Base-by-base conservation (phyloP, 2,113 vertebrate species). In the Australoheros scitulus region DNA sequence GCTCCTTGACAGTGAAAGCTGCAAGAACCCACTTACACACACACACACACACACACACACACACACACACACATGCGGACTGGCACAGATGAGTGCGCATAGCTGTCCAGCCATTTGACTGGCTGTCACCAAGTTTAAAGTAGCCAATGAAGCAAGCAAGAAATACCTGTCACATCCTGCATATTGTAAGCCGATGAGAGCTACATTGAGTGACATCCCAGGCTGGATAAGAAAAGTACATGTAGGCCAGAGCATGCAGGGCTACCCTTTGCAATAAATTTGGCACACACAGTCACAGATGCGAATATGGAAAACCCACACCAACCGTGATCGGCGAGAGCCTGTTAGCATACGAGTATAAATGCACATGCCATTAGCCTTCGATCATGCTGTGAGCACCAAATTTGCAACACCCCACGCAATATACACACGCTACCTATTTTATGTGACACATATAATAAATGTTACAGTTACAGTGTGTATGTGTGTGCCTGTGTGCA, bases 41-140 rank as follows among this genome's bases (percentile, higher is more conserved):
- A 81, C 65, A 59, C 59, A 75, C 76, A 61, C 77, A 5, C 18
- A 58, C 60, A 47, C 64, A 82, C 84, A 61, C 79, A 78, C 74
- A 57, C 80, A 78, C 74, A 75, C 22, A 17, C 29, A 60, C 60
- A 72, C 24, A 41, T 38, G 5, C 43, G 3, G 43, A 18, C 72
- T 34, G 76, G 77, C 81, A 91, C 91, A 92, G 89, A 89, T 82
- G 89, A 92, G 85, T 86, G 87, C 89, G 5, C 81, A 36, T 55
- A 81, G 82, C 87, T 85, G 92, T 87, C 89, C 86, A 88, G 89
- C 84, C 82, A 84, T 91, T 92, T 91, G 89, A 92, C 90, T 82
- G 89, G 88, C 87, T 92, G 90, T 93, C 92, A 87, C 88, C 61
- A 18, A 47, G 80, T 85, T 89, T 93, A 92, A 92, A 93, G 89